A percentile compares a stretch with the other conserved stretches of the same genome.
Conservation (phyloP, 2,113 vertebrate species). For the Thunnus maccoyii region DNA sequence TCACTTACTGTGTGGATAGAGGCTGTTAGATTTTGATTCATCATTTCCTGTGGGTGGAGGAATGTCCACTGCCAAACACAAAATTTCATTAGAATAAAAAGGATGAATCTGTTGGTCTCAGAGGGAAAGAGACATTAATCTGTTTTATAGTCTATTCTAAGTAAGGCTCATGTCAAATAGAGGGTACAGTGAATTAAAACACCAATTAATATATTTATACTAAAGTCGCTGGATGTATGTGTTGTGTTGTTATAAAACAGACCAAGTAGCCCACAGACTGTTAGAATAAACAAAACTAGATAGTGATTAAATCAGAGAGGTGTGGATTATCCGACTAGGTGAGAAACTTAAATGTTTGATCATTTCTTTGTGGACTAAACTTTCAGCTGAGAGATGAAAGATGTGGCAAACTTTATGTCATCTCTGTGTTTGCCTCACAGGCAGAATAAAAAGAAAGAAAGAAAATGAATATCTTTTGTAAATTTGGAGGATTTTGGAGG, state of each 20-base stretch:
- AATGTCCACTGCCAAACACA: slow-evolving; percentile 44
- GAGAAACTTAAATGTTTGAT: not conserved
- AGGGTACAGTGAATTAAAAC: not conserved
- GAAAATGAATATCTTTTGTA: too few species aligned
- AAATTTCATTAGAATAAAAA: slow-evolving; percentile 50
- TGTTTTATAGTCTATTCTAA: slow-evolving; percentile 26
- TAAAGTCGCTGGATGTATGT: too few species aligned
- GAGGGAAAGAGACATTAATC: slow-evolving; percentile 16
- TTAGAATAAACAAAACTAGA: not conserved
- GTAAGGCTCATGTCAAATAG: slow-evolving; percentile 2
- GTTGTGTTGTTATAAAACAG: too few species aligned
- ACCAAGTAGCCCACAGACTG: not conserved
- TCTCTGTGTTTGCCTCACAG: not conserved
- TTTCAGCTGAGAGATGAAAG: not conserved
- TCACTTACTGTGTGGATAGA: slow-evolving; percentile 44
- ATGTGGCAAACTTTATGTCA: not conserved
- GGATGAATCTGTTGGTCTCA: slow-evolving; percentile 33
- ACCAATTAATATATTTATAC: too few species aligned
- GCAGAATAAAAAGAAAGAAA: not conserved
- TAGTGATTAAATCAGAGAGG: not conserved
- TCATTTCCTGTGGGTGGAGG: slow-evolving; percentile 56
- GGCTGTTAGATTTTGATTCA: slow-evolving; percentile 48
- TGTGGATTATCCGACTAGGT: not conserved
- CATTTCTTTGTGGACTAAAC: not conserved
- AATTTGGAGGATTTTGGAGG: too few species aligned